Conservation (phyloP, 2,797 vertebrate species). For the Ctenochaetus hawaiiensis region DNA sequence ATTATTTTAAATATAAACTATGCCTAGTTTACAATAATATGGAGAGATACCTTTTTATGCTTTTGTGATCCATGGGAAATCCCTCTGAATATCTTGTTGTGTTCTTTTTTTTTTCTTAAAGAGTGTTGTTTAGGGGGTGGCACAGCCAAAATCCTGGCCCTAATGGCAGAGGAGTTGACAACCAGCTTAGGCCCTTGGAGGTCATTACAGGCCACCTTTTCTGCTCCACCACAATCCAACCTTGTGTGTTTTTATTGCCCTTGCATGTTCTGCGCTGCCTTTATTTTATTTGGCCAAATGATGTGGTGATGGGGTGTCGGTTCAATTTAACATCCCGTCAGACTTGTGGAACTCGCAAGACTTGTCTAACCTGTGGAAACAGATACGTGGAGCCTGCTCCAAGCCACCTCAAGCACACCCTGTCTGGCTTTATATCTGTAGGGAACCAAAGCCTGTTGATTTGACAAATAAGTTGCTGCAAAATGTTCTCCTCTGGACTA, state of each 20-base stretch:
- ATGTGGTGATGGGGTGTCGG: slow-evolving; percentile 40
- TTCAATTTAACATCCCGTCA: slow-evolving; percentile 15
- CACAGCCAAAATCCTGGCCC: slow-evolving; percentile 44
- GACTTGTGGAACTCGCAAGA: slow-evolving; percentile 14
- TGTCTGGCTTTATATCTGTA: slow-evolving; percentile 23
- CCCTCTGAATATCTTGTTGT: slow-evolving; percentile 26
- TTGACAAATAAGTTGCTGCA: slow-evolving; percentile 23
- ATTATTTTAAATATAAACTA: slow-evolving; percentile 89
- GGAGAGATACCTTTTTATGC: slow-evolving; percentile 66
- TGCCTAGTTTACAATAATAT: slow-evolving; percentile 86
- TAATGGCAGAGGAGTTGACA: slow-evolving; percentile 18
- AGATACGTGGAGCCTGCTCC: slow-evolving; percentile 8
- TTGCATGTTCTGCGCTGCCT: slow-evolving; percentile 67
- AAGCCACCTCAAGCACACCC: slow-evolving; percentile 32
- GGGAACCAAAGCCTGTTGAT: slow-evolving; percentile 53
- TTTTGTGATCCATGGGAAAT: slow-evolving; percentile 54
- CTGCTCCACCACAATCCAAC: slow-evolving; percentile 46
- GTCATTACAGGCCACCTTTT: slow-evolving; percentile 22
- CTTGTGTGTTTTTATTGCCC: slow-evolving; percentile 28
- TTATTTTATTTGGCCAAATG: slow-evolving; percentile 65
- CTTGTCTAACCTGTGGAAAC: slow-evolving; percentile 17
- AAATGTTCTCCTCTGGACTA: background rate
- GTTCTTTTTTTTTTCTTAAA: slow-evolving; percentile 3
- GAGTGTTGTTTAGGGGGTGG: slow-evolving; percentile 26
- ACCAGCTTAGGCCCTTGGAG: slow-evolving; percentile 36